A percentile compares a stretch with the other conserved stretches of the same genome.
Evolutionary conservation across 2,113 vertebrate genomes (phyloP).

Genomic region (Poicephalus meyeri): DNA sequence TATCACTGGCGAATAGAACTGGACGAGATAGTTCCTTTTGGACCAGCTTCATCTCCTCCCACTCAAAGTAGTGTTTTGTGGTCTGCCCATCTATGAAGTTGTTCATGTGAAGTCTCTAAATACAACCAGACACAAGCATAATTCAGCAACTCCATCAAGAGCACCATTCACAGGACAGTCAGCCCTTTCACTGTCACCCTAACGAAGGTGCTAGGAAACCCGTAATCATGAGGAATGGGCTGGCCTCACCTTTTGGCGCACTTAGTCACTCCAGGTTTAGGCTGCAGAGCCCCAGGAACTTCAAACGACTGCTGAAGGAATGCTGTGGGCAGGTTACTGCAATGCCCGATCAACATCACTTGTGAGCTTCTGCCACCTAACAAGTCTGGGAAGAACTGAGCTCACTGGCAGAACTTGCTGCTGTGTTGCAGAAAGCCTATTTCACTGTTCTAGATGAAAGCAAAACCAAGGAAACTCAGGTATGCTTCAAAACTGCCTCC

Average conservation of each 20-base stretch:
- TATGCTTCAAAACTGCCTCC: not conserved
- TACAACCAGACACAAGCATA: not conserved
- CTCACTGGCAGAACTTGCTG: not conserved
- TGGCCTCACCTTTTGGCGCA: not conserved
- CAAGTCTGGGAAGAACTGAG: constrained; percentile 23
- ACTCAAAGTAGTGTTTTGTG: not conserved
- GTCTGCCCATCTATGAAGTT: not conserved
- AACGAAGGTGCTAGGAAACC: not conserved
- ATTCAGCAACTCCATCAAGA: not conserved
- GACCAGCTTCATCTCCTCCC: not conserved
- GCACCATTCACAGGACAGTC: not conserved
- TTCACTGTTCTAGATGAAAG: not conserved
- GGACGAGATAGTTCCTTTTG: not conserved
- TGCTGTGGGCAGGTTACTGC: not conserved
- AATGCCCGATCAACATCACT: not conserved
- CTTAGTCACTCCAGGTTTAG: not conserved
- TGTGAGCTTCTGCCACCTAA: constrained; percentile 21
- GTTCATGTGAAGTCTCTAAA: not conserved
- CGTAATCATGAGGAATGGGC: accelerated
- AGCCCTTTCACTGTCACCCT: not conserved
- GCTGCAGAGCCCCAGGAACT: not conserved
- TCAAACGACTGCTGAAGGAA: not conserved
- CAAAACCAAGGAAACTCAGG: not conserved
- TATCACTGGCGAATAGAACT: not conserved
- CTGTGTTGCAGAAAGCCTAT: not conserved